phyloP scores from a whole-genome alignment of 2,888 invertebrate species.

The Dynastes tityus region DNA sequence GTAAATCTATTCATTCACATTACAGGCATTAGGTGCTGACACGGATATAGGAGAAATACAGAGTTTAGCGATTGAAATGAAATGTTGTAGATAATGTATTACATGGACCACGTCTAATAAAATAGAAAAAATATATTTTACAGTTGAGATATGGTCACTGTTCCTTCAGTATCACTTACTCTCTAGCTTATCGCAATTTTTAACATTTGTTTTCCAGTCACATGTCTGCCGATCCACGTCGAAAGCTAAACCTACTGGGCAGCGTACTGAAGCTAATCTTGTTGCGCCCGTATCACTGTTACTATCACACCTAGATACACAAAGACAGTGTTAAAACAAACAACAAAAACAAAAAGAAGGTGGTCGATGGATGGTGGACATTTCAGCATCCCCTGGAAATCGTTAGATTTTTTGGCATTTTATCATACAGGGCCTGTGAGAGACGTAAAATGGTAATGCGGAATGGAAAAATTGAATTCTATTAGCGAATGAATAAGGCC shows the following conservation, averaged over 20 bases:
- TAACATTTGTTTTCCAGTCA: conserved; percentile 97
- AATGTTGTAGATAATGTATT: no score
- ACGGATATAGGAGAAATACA: background rate
- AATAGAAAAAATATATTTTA: conserved; percentile 1
- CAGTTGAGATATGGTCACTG: conserved; percentile 51
- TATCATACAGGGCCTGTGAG: background rate
- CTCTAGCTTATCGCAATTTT: conserved; percentile 94
- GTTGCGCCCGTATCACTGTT: conserved; percentile 90
- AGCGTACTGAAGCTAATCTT: conserved; percentile 90
- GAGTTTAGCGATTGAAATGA: background rate
- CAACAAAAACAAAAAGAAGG: conserved; percentile 62
- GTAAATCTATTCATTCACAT: background rate
- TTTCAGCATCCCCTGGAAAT: background rate
- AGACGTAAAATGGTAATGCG: background rate
- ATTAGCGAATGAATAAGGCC: no score
- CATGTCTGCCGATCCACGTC: conserved; percentile 96
- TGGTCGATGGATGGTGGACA: background rate
- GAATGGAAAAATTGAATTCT: no score
- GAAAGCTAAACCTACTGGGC: conserved; percentile 93
- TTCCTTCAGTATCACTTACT: conserved; percentile 80
- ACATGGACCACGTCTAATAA: background rate
- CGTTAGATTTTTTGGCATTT: background rate
- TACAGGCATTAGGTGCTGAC: background rate
- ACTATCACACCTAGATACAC: conserved; percentile 86
- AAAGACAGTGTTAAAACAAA: conserved; percentile 41